Base-by-base conservation (phyloP, 2,113 vertebrate species). In the Eubucco bourcierii region DNA sequence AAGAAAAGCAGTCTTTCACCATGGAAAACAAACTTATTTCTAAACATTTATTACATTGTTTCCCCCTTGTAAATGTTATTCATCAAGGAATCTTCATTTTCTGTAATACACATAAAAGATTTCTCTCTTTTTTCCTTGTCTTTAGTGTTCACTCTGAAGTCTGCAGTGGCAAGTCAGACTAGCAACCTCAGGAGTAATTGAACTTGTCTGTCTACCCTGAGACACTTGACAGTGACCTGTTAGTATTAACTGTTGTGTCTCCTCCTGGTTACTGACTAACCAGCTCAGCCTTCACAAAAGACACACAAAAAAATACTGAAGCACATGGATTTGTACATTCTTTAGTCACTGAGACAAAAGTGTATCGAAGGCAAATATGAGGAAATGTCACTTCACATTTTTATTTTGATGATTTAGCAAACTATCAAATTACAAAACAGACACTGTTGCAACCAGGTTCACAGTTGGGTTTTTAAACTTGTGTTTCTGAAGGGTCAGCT, bases 181-280 rank as follows among this genome's bases (percentile, higher is more conserved):
- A 53, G 17, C 70, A 84, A 60, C 86, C 88, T 88, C 37, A 60
- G 88, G 88, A 86, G 34, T 71, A 88, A 90, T 34, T 91, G 77
- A 77, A 92, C 90, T 91, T 93, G 39, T 83, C 81, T 84, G 71
- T 34, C 80, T 90, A 47, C 18, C 53, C 61, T 68, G 67, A 68
- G 75, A 72, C 37, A 27, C 41, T 63, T 47, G 58, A 24, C 80
- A 58, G 61, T 86, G 70, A 92, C 66, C 44, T 86, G 39, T 72
- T 81, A 75, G 39, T 47, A 68, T 72, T 52, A 80, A 80, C 70
- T 78, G 60, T 41, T 84, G 61, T 56, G 8, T 90, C 64, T 91
- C 34, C n/a, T 77, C 70, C 61, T 78, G 12, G 73, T 87, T 70
- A 68, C n/a, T 34, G 44, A 68, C 15, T 25, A 27, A 55, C 27